These are phyloP conservation scores for Sycophaga agraensis DNA, from an alignment of 1,140 invertebrate species.

Conservation along the genomic window DNA sequence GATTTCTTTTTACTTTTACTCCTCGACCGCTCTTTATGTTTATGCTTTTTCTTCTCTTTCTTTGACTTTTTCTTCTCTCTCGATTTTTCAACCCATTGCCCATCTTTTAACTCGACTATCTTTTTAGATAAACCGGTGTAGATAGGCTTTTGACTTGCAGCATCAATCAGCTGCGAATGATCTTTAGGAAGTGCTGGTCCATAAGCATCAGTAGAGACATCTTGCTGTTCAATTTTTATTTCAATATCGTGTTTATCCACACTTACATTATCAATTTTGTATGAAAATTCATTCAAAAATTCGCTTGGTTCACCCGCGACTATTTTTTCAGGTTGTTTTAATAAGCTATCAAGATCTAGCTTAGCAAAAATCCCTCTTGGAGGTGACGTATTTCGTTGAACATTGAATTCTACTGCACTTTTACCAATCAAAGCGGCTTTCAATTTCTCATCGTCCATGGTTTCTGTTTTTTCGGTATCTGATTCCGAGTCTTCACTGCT, in stretches of 20 bases:
- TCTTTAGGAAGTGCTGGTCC: conserved; percentile 61
- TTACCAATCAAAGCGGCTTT: conserved; percentile 47
- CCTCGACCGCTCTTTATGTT: conserved; percentile 47
- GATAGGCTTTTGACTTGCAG: conserved; percentile 30
- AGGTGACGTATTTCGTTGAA: conserved; percentile 66
- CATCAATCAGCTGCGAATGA: not conserved
- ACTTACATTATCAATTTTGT: not conserved
- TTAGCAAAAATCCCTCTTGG: conserved; percentile 75
- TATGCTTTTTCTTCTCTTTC: conserved; percentile 55
- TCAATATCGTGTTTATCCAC: too few species aligned
- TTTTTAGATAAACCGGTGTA: conserved; percentile 30
- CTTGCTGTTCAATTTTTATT: not conserved
- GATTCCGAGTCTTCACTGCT: conserved; percentile 62
- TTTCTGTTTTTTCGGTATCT: conserved; percentile 45
- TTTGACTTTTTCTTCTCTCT: conserved; percentile 50
- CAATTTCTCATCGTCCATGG: conserved; percentile 45
- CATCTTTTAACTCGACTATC: conserved; percentile 25
- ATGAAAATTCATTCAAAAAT: not conserved
- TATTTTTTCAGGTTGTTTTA: conserved; percentile 31
- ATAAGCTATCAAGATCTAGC: conserved; percentile 66
- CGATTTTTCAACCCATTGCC: conserved; percentile 51
- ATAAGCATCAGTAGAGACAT: conserved; percentile 43
- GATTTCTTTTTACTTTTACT: conserved; percentile 38
- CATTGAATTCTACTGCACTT: conserved; percentile 48
- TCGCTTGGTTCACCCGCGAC: not conserved